Evolutionary conservation across 2,797 vertebrate species (phyloP).

Genomic region (Gymnodraco acuticeps): DNA sequence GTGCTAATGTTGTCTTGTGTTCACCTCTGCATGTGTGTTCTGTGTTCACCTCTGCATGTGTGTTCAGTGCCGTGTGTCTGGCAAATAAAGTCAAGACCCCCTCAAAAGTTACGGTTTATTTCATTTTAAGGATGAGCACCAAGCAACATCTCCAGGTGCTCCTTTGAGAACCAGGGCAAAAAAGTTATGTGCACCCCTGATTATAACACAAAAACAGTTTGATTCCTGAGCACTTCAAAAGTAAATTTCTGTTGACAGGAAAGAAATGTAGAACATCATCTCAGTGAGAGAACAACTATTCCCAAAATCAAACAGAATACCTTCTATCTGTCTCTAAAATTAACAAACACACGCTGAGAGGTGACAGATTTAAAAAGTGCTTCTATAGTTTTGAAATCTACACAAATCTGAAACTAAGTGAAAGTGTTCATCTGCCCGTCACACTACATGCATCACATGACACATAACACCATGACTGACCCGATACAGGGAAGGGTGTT

Average conservation of each 20-base stretch:
- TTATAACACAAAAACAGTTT: background rate
- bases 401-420: background rate
- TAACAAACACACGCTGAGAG: background rate
- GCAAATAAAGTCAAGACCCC: no score
- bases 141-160: no score
- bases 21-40: no score
- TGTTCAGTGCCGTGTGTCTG: no score
- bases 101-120: no score
- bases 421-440: background rate
- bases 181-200: no score
- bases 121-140: no score
- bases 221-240: background rate
- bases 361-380: background rate
- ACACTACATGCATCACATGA: background rate
- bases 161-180: no score
- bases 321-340: background rate
- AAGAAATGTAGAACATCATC: background rate
- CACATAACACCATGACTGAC: conserved; percentile 1
- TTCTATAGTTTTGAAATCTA: background rate
- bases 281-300: background rate
- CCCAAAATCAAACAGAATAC: background rate
- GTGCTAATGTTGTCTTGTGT: no score
- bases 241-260: background rate
- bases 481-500: background rate
- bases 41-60: no score